Base-by-base conservation (phyloP, 2,113 vertebrate species). In the Cheilinus undulatus region DNA sequence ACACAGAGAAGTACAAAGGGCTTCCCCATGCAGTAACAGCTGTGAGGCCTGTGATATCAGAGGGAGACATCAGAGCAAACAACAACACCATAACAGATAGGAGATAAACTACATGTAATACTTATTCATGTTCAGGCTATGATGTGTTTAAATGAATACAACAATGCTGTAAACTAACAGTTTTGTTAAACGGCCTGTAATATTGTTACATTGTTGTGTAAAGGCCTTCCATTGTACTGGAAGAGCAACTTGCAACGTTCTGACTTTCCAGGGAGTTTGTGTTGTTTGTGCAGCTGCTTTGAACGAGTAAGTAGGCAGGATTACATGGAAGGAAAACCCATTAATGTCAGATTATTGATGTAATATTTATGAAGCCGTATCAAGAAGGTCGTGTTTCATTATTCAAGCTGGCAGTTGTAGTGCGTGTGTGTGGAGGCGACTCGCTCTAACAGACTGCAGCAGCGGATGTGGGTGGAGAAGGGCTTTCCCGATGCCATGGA, bases 351-450 rank as follows among this genome's bases (percentile, higher is more conserved):
- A 91, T 91, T 92, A 91, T 92, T 85, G 81, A 92, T 94, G 88
- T 83, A 91, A 92, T 92, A 93, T 93, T 94, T 88, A 94, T 92
- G 65, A 91, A 92, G 92, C 80, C 88, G 89, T 87, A 91, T 90
- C 85, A 88, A 87, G 72, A 88, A 85, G 78, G 66, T 86, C 59
- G 69, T 70, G 85, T 91, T 91, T 86, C 90, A 92, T 94, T 93
- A 93, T 93, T 93, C 86, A 92, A 79, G 64, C 69, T 45, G 17
- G 61, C 52, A 63, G 57, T 63, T 63, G 38, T 63, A 42, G 23
- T 53, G 70, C 71, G 56, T 53, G 49, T 49, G 30, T 54, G 52
- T 66, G 80, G 73, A 78, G 46, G 11, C n/a, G 62, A 78, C 68
- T 76, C 27, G 38, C 65, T 81, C 62, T 86, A 86, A 86, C 80